Percentiles rank a stretch among this genome's conserved stretches.
These are phyloP conservation scores for Eupsittula cactorum DNA, from an alignment of 2,113 vertebrate species.

Conservation along the genomic window DNA sequence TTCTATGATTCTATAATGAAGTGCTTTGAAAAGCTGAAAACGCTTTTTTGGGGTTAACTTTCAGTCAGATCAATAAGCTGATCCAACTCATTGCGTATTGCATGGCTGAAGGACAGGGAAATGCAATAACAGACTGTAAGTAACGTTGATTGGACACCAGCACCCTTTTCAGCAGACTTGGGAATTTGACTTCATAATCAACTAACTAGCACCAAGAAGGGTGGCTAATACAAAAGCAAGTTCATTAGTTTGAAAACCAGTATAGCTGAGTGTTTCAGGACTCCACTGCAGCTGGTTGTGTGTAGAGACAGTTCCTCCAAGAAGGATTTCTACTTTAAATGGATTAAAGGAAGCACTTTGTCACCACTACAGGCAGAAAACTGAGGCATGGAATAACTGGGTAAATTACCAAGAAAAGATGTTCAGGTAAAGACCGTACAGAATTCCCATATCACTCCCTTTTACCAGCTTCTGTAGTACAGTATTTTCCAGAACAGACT, in stretches of 20 bases:
- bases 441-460: neutral
- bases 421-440: neutral
- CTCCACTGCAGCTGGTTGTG: neutral
- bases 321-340: neutral
- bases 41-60: neutral
- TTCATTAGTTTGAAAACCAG: neutral
- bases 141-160: fast-evolving
- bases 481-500: neutral
- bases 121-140: neutral
- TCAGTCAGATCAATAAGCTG: neutral
- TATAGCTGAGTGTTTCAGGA: neutral
- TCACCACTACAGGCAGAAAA: neutral
- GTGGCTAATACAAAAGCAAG: neutral
- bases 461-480: neutral
- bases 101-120: neutral
- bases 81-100: neutral
- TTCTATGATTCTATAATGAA: neutral
- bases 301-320: neutral
- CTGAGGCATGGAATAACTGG: neutral
- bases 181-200: neutral
- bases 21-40: neutral
- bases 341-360: neutral
- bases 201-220: fast-evolving
- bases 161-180: fast-evolving
- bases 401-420: neutral